A percentile compares a stretch with the other conserved stretches of the same genome.
Conservation (phyloP, 2,113 vertebrate genomes). For the Grammomys dolichurus region DNA sequence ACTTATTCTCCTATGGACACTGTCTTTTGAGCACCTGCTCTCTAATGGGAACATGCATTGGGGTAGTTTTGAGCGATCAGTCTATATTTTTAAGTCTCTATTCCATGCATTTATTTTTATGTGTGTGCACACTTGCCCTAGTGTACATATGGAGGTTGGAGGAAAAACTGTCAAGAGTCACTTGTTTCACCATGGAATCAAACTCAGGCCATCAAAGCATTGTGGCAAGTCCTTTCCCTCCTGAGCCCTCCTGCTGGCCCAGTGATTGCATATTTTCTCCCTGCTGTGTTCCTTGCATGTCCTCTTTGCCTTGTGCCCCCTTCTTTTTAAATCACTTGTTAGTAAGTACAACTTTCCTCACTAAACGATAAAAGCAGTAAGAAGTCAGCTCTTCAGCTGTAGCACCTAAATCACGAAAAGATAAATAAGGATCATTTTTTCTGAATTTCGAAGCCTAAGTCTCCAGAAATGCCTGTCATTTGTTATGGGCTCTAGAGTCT, state of each 20-base stretch:
- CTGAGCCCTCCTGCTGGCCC: background rate
- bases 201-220: background rate
- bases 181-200: background rate
- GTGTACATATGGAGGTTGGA: background rate
- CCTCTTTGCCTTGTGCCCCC: background rate
- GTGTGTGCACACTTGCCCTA: background rate
- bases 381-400: background rate
- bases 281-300: background rate
- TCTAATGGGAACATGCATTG: background rate
- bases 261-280: background rate
- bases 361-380: background rate
- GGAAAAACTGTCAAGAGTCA: too few relatives aligned
- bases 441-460: background rate
- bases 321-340: conserved; percentile 4
- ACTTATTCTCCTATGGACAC: background rate
- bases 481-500: background rate
- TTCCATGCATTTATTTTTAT: background rate
- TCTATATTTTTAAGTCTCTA: background rate
- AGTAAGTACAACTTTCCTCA: background rate
- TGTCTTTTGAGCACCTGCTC: background rate
- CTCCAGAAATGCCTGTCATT: background rate
- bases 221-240: background rate
- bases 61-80: conserved; percentile 4
- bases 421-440: background rate
- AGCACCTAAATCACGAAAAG: background rate